Evolutionary conservation across 2,113 vertebrate genomes (phyloP).

Genomic region (Cettia cetti): DNA sequence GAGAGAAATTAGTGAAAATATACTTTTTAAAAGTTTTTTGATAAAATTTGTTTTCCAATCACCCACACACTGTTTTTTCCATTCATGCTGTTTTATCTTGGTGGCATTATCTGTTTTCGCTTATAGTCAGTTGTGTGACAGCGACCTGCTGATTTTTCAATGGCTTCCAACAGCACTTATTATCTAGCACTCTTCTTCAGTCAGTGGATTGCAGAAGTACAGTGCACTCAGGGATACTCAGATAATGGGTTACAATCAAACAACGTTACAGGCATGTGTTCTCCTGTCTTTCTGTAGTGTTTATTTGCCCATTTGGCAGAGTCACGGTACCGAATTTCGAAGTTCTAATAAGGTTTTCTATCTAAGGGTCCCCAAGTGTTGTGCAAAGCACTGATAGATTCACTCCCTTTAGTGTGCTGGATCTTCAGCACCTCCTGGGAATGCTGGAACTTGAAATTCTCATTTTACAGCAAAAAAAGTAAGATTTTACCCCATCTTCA

Average conservation of each 20-base stretch:
- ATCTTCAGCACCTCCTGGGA: background rate
- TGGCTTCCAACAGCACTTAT: conserved; percentile 21
- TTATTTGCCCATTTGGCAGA: background rate
- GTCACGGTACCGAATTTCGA: background rate
- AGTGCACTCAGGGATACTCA: background rate
- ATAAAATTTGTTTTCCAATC: background rate
- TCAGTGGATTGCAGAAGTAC: background rate
- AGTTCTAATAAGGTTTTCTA: background rate
- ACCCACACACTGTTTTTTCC: background rate
- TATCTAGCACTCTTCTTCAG: conserved; percentile 23
- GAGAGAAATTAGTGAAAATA: background rate
- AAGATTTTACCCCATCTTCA: background rate
- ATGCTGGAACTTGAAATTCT: background rate
- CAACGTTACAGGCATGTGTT: background rate
- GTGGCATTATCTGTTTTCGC: conserved; percentile 6
- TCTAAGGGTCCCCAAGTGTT: background rate
- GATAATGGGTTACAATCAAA: conserved; percentile 25
- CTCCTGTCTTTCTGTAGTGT: background rate
- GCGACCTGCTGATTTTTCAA: conserved; percentile 26
- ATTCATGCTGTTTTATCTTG: background rate
- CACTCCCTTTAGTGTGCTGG: background rate
- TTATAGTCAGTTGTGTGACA: background rate
- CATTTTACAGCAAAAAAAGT: background rate
- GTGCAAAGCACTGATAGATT: background rate
- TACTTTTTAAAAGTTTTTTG: background rate